Evolutionary conservation across 2,888 invertebrate genomes (phyloP).

Genomic region (Bugulina stolonifera): DNA sequence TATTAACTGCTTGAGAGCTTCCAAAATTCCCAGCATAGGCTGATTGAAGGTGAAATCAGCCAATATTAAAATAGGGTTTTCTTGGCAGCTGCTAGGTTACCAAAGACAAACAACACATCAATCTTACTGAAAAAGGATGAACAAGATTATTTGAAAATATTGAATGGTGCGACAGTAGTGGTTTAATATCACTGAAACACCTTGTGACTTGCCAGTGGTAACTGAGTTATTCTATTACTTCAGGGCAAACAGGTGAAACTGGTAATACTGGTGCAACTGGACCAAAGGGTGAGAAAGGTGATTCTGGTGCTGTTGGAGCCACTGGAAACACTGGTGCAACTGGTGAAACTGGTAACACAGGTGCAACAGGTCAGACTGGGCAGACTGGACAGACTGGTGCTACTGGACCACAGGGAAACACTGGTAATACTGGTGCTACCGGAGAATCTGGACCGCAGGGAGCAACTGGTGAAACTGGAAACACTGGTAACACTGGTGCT

Average conservation of each 20-base stretch:
- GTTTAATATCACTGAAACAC: too few relatives aligned
- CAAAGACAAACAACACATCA: too few relatives aligned
- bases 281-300: constrained; percentile 20
- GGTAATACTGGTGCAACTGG: constrained; percentile 26
- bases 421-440: constrained; percentile 25
- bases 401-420: constrained; percentile 25
- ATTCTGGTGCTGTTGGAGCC: constrained; percentile 12
- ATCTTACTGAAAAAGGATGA: too few relatives aligned
- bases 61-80: too few relatives aligned
- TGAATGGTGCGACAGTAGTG: too few relatives aligned
- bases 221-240: too few relatives aligned
- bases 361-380: constrained; percentile 25
- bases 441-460: constrained; percentile 23
- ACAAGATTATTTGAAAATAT: too few relatives aligned
- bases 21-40: too few relatives aligned
- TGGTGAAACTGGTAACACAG: constrained; percentile 27
- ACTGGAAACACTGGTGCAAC: constrained; percentile 24
- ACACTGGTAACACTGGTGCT: constrained; percentile 10
- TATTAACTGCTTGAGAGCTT: too few relatives aligned
- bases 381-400: constrained; percentile 19
- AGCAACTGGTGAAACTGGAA: constrained; percentile 10
- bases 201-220: too few relatives aligned
- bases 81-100: too few relatives aligned
- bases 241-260: constrained; percentile 24
- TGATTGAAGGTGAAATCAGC: too few relatives aligned